Base-by-base conservation (phyloP, 2,113 vertebrate species). In the Siniperca chuatsi region DNA sequence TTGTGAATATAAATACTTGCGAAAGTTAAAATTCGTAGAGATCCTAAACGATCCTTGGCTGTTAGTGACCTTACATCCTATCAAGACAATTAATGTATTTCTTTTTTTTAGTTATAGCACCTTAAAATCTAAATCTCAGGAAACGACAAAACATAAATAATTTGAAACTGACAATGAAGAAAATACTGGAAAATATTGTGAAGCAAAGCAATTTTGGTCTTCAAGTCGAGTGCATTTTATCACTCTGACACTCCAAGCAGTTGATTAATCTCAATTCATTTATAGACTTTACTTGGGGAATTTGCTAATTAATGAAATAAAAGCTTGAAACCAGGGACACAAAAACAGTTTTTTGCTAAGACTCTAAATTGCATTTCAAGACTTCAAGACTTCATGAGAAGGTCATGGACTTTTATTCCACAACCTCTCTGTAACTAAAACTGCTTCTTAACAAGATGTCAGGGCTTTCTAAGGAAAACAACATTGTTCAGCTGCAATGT, bases 251-350 rank as follows among this genome's bases (percentile, higher is more conserved):
- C 77, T 67, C 50, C 57, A 48, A 72, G 67, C 37, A n/a, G 37
- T 79, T 79, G 48, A 75, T 68, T 85, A 75, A 69, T 62, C 62
- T 62, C 52, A 64, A 55, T 79, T 33, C 65, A 75, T 57, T 79
- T 75, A 16, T 23, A n/a, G 37, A 29, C n/a, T 78, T 82, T 69
- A 57, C 33, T 62, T 25, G 16, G 61, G 68, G 48, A 61, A 78
- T 78, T 66, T 68, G 50, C 48, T 52, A 73, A 70, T 60, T 68
- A 48, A 44, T 82, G 40, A 54, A 37, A 21, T 78, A 25, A 62
- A 73, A 68, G 35, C 46, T 66, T 40, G 16, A 72, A 64, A 66
- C n/a, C 11, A 33, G 35, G n/a, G 25, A 61, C 54, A 65, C 20
- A 75, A 70, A 33, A 73, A 65, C 0, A 0, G 6, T 15, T 52